phyloP scores from a whole-genome alignment of 1,140 invertebrate species.

The Apis florea region DNA sequence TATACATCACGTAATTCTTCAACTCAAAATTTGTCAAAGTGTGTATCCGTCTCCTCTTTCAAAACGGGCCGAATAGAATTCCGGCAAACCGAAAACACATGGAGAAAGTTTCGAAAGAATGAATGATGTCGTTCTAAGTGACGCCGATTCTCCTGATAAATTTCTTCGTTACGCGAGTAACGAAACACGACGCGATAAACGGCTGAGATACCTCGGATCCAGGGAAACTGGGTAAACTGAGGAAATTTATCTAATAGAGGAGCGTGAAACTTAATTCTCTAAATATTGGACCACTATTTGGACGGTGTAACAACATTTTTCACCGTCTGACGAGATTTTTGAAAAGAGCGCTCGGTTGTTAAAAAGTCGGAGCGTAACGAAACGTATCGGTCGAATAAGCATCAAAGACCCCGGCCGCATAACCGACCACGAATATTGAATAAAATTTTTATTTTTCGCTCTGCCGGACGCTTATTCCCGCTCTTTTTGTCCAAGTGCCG shows the following conservation, averaged over 20 bases:
- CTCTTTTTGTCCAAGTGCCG: not conserved
- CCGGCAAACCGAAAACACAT: too few relatives aligned
- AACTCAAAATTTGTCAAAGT: too few relatives aligned
- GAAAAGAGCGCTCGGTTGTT: slow-evolving; percentile 46
- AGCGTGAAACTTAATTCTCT: not conserved
- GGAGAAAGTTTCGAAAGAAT: not conserved
- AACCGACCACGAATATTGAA: slow-evolving; percentile 19
- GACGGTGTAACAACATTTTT: slow-evolving; percentile 37
- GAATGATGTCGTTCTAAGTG: slow-evolving; percentile 3
- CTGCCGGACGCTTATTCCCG: not conserved
- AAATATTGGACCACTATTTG: not conserved
- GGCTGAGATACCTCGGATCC: not conserved
- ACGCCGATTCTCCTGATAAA: not conserved
- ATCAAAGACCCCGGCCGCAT: slow-evolving; percentile 3
- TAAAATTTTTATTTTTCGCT: slow-evolving; percentile 20
- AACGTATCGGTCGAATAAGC: slow-evolving; percentile 20
- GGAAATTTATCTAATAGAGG: not conserved
- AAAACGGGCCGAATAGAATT: too few relatives aligned
- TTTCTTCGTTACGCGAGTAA: not conserved
- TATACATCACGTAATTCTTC: too few relatives aligned
- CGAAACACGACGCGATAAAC: not conserved
- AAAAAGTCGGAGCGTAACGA: slow-evolving; percentile 52
- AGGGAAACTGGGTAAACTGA: not conserved
- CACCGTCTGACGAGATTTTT: slow-evolving; percentile 38
- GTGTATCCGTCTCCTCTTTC: too few relatives aligned